Evolutionary conservation across 2,797 vertebrate species (phyloP), one percentile per base, ranked within the genome.

Genomic region (Rhadinocentrus ornatus): DNA sequence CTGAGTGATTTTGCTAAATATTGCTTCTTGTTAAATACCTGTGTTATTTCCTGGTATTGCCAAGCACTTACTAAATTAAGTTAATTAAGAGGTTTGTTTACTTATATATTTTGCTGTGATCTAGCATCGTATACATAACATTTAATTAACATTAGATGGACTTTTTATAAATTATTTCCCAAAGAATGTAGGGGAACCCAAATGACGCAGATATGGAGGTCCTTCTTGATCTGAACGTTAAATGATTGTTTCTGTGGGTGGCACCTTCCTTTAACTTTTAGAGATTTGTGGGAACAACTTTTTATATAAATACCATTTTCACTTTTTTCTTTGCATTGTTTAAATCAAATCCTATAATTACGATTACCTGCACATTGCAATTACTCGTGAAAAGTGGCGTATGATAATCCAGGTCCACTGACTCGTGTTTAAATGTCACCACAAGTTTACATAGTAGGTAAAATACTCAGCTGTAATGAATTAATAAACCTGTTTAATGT

Each of bases 1-100:
- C 68, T 56, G 37, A 35, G 37, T 62, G 50, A 34, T 61, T 69
- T 35, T 41, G 48, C 48, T 35, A 61, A 50, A 62, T n/a, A n/a
- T 27, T 54, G 35, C 50, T 55, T 56, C 59, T 37, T 55, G 50
- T 46, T 55, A 62, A 62, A 62, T 15, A 70, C 35, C 0, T 22
- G 13, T 24, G 7, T 53, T 41, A 29, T 39, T n/a, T 9, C 35
- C 6, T 13, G 3, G 35, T 59, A 9, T 39, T 39, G 37, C 41
- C 56, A 60, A 60, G 32, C 26, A 12, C 59, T 37, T 9, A 7
- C 16, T 29, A 46, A 34, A 6, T 16, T 52, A 22, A 37, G 46
- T n/a, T 68, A 12, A 44, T 44, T 44, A 18, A 44, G 41, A 44
- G 41, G 41, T 44, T 44, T 44, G 2, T 20, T 44, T 20, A 44